phyloP scores from a whole-genome alignment of 30 jellyfish, hydroid and myxozoan species.

The Thelohanellus kitauei region DNA sequence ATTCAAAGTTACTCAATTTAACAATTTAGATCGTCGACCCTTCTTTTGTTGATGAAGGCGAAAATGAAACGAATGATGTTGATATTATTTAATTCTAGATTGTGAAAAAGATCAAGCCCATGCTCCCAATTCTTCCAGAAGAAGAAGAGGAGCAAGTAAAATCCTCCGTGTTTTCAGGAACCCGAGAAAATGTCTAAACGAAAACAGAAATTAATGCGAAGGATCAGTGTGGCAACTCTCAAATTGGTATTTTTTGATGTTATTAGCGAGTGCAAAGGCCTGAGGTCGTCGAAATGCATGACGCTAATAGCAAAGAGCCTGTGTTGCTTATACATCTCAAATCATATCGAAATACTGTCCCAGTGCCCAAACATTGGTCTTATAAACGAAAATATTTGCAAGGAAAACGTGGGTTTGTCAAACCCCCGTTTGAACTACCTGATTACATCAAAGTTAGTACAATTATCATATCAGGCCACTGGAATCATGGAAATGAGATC shows the following conservation, averaged over 20 bases:
- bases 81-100: neutral
- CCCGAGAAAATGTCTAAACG: constrained; percentile 20
- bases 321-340: constrained; percentile 45
- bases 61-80: neutral
- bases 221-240: constrained; percentile 57
- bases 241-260: too few relatives aligned
- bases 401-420: constrained; percentile 98
- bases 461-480: constrained; percentile 24
- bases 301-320: constrained; percentile 85
- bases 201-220: constrained; percentile 23
- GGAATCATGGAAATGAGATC: constrained; percentile 99
- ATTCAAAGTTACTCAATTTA: constrained; percentile 16
- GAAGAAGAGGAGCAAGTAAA: constrained; percentile 2
- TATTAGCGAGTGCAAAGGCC: constrained; percentile 95
- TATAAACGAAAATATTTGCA: constrained; percentile 54
- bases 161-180: neutral
- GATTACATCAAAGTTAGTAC: constrained; percentile 55
- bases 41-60: neutral
- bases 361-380: constrained; percentile 98
- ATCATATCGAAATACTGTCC: constrained; percentile 94
- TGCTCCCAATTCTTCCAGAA: constrained; percentile 1
- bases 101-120: constrained; percentile 8
- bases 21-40: neutral
- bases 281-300: constrained; percentile 97
- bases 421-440: constrained; percentile 94